Evolutionary conservation across 2,888 invertebrate genomes (phyloP), one percentile per base, ranked within the genome.

Genomic region (Limnephilus lunatus): DNA sequence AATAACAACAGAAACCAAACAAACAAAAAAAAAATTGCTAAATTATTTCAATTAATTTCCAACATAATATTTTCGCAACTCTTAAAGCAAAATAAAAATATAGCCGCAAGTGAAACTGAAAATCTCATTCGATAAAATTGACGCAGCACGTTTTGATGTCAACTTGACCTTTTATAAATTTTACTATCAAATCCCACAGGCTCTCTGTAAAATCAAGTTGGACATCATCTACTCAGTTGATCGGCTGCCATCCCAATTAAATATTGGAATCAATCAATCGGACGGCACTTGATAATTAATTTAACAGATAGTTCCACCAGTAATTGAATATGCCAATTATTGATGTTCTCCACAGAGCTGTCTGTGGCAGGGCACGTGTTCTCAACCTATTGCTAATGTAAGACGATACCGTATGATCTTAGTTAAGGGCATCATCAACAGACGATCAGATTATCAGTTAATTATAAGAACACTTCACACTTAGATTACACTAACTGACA

Each of bases 241-340:
- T 39, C 44, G 82, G 82, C 32, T 86, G 48, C n/a, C 85, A 86
- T 14, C 25, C 48, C 44, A 86, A 86, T 86, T 44, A 86, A 86
- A 39, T 86, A 39, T 86, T 30, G n/a, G 44, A 48, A 39, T 86
- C 85, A 86, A 86, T 86, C 85, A 86, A 14, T n/a, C 48, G 48
- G 85, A n/a, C 30, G 44, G 39, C 30, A 25, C 85, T 86, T 44
- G 44, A 86, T 86, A 86, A 86, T 39, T 32, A 48, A 86, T 86
- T 86, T n/a, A 86, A 25, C 39, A 39, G 85, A 32, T 86, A 86
- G 85, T 86, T 86, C 35, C 85, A 39, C n/a, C 39, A 39, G 39
- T 89, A 81, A 89, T 81, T 81, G 89, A 30, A 89, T 89, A 81
- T 81, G 81, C 81, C 89, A 89, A 89, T 81, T 89, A 89, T 85